Percentiles rank a stretch among this genome's conserved stretches.
Conservation (phyloP, 2,113 vertebrate genomes). For the Octodon degus region DNA sequence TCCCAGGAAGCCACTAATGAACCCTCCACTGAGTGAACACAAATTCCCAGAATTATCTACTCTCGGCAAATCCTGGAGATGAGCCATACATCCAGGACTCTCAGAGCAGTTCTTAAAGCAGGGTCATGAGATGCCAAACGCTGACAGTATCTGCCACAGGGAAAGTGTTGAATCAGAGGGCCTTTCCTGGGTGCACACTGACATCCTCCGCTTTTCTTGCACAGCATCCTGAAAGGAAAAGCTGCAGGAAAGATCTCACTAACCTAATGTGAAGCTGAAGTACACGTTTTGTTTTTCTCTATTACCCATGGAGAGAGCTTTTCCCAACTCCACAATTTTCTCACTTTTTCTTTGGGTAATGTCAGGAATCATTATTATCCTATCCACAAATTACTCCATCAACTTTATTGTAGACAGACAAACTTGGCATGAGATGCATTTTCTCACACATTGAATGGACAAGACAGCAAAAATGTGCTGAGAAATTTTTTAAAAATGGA, state of each 20-base stretch:
- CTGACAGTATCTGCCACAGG: too few species aligned
- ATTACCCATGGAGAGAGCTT: neutral
- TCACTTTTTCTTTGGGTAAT: neutral
- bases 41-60: too few species aligned
- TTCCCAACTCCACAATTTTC: neutral
- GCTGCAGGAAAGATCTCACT: neutral
- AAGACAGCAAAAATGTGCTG: neutral
- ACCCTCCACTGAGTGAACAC: neutral
- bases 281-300: neutral
- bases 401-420: neutral
- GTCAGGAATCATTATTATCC: neutral
- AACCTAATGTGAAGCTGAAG: neutral
- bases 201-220: neutral
- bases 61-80: neutral
- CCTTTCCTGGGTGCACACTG: neutral
- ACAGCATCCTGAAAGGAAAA: neutral
- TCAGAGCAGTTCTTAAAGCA: neutral
- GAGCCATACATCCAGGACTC: neutral
- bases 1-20: neutral
- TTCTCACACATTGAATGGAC: neutral
- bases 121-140: neutral
- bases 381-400: neutral
- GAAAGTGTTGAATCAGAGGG: neutral
- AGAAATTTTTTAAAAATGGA: neutral
- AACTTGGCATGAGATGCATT: neutral